phyloP scores from a whole-genome alignment of 2,888 invertebrate genomes.

The Limnephilus lunatus region DNA sequence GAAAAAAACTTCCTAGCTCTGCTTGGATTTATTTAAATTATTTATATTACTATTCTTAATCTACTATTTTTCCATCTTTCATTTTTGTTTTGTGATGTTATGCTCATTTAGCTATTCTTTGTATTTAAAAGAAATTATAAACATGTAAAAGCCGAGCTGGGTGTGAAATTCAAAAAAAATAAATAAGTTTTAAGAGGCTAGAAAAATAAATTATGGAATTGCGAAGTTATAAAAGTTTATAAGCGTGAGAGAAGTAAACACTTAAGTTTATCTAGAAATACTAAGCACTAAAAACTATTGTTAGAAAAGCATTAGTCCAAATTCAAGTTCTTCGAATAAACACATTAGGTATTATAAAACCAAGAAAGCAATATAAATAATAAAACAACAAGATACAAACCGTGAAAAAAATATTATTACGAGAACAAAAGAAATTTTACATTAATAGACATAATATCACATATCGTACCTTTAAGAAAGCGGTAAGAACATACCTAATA shows the following conservation, averaged over 20 bases:
- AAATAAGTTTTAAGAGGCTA: not conserved
- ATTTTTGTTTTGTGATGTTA: no score
- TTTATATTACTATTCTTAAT: no score
- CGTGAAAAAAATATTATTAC: not conserved
- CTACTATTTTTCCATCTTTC: no score
- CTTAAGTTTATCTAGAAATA: not conserved
- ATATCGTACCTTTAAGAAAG: not conserved
- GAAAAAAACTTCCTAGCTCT: no score
- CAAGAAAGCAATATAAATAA: not conserved
- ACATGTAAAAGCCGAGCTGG: no score
- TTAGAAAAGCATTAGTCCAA: not conserved
- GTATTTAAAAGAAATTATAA: not conserved
- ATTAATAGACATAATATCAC: not conserved
- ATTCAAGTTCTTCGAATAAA: no score
- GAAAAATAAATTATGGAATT: not conserved
- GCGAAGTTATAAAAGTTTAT: not conserved
- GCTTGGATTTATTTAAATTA: no score
- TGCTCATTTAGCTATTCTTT: no score
- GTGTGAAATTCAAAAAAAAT: no score
- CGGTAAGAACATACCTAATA: not conserved
- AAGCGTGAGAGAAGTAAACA: not conserved
- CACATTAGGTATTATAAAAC: not conserved
- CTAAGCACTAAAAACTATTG: not conserved
- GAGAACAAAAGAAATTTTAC: not conserved
- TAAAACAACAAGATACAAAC: not conserved